Base-by-base conservation (phyloP, 2,888 invertebrate species). In the Phengaris alcon region DNA sequence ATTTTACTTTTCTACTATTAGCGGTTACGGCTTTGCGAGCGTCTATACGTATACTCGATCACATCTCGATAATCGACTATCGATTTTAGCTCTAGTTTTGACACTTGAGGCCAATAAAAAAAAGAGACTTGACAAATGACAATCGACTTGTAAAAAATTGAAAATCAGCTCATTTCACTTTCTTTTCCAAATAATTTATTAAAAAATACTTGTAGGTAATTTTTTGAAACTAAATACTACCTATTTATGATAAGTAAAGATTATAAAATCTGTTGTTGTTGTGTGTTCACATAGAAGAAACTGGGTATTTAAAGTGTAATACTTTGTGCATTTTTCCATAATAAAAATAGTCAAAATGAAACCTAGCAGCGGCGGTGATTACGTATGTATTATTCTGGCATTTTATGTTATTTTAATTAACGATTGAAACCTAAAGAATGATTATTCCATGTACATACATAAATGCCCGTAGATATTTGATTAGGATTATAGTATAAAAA, bases 331-430 rank as follows among this genome's bases (percentile, higher is more conserved):
- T 44, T 64, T 64, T 8, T 59, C 22, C 22, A 0, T 22, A 22
- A 7, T 48, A 7, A 13, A 44, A n/a, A 5, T 46, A 59, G 12
- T 35, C 13, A 87, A 83, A 74, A 92, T 93, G 91, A 93, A 90
- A 82, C 91, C 91, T 22, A 86, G 87, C 80, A 90, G 89, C 77
- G 87, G 87, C 79, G 90, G 90, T 81, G 93, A 92, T 81, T 93
- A 87, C 83, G 93, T 93, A 85, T 88, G 91, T 72, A 54, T 52
- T 54, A 13, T 64, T 64, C 64, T 35, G 22, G 35, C 64, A 64
- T 64, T 35, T 59, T 35, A 52, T 35, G 64, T 64, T 35, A 10
- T 10, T 64, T 64, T 59, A 22, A 35, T 7, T 15, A 3, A 59
- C 59, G 59, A 22, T 10, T 0, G 9, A 2, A 59, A 22, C 10